Conservation (phyloP, 1,140 invertebrate species). For the Periplaneta americana region DNA sequence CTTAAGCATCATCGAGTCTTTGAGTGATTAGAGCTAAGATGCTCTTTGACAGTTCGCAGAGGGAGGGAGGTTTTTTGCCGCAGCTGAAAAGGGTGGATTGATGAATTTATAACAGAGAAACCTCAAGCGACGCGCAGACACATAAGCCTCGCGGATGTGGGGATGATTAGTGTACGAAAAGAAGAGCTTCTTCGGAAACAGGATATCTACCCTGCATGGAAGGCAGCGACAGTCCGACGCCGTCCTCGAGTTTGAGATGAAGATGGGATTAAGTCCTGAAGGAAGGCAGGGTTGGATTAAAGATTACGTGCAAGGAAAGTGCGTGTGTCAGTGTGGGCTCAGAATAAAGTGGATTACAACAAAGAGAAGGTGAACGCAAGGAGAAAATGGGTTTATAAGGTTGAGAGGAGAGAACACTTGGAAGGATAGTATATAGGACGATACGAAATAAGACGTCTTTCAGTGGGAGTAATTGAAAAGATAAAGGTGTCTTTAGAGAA, state of each 20-base stretch:
- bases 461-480: too few species aligned
- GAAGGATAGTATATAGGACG: neutral
- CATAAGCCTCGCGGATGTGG: neutral
- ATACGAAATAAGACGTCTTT: neutral
- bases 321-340: neutral
- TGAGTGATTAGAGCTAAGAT: neutral
- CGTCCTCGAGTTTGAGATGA: neutral
- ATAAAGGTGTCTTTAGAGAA: too few species aligned
- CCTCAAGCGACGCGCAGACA: too few species aligned
- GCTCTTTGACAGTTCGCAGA: neutral
- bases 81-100: neutral
- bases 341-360: neutral
- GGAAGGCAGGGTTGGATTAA: neutral
- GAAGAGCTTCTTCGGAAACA: neutral
- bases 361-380: neutral
- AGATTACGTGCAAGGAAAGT: neutral
- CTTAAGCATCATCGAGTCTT: neutral
- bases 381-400: neutral
- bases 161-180: neutral
- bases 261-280: neutral
- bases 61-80: neutral
- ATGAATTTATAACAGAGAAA: neutral
- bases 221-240: too few species aligned
- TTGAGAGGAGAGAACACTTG: neutral
- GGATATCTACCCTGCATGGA: neutral